These are phyloP conservation scores for Omphaloscelis lunosa DNA, from an alignment of 2,888 invertebrate genomes.

Conservation along the genomic window DNA sequence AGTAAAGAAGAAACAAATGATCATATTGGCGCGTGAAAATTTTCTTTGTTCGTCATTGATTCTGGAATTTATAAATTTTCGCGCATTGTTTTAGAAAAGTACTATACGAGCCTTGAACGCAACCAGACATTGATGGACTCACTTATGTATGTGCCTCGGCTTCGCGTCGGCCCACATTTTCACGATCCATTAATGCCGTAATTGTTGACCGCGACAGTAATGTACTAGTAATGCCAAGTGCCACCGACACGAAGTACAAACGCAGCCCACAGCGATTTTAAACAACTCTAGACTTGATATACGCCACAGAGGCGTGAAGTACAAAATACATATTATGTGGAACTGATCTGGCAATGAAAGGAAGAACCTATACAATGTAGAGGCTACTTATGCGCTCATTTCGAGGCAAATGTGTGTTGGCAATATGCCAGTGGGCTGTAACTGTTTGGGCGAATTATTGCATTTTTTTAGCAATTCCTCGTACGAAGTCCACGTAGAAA, in stretches of 20 bases:
- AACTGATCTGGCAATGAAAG: conserved; percentile 49
- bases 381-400: conserved; percentile 51
- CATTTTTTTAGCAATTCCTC: conserved; percentile 55
- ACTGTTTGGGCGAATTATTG: conserved; percentile 50
- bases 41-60: too few relatives aligned
- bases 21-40: too few relatives aligned
- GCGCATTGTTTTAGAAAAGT: too few relatives aligned
- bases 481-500: conserved; percentile 33
- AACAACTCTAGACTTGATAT: conserved; percentile 35
- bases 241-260: background rate
- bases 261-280: conserved; percentile 28
- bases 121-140: too few relatives aligned
- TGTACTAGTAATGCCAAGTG: conserved; percentile 9
- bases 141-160: too few relatives aligned
- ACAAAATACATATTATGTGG: conserved; percentile 33
- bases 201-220: too few relatives aligned
- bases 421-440: conserved; percentile 56
- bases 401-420: conserved; percentile 47
- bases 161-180: too few relatives aligned
- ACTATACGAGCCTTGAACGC: too few relatives aligned
- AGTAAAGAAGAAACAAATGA: too few relatives aligned
- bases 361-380: conserved; percentile 27
- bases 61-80: too few relatives aligned
- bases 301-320: conserved; percentile 27
- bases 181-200: too few relatives aligned